Percentiles rank a stretch among this genome's conserved stretches.
These are phyloP conservation scores for Brachyrhaphis roseni DNA, from an alignment of 2,797 vertebrate genomes.

Conservation along the genomic window DNA sequence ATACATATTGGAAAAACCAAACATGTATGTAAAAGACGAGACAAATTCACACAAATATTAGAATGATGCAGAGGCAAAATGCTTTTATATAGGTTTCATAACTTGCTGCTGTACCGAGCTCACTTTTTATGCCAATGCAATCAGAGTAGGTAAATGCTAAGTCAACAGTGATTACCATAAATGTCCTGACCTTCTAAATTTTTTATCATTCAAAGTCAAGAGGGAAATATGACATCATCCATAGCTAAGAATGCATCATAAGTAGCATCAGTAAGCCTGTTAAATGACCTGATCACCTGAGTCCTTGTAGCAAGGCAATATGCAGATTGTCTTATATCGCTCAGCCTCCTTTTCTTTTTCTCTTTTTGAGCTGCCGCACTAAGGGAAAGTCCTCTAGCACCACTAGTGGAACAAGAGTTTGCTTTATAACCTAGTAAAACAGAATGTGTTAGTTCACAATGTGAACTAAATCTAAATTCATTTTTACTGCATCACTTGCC, in stretches of 20 bases:
- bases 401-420: slow-evolving; percentile 17
- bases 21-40: not conserved
- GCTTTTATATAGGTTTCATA: not conserved
- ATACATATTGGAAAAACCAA: not conserved
- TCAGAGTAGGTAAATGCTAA: slow-evolving; percentile 31
- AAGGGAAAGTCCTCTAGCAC: slow-evolving; percentile 20
- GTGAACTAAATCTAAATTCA: slow-evolving; percentile 18
- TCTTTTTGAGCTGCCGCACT: slow-evolving; percentile 15
- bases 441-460: slow-evolving; percentile 33
- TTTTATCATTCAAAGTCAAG: slow-evolving; percentile 25
- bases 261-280: slow-evolving; percentile 9
- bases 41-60: not conserved
- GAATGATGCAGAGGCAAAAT: slow-evolving; percentile 1
- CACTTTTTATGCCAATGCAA: slow-evolving; percentile 8
- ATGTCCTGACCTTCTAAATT: slow-evolving; percentile 16
- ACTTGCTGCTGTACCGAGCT: slow-evolving; percentile 1
- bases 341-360: slow-evolving; percentile 10
- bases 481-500: slow-evolving; percentile 25
- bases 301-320: not conserved
- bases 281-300: slow-evolving; percentile 2
- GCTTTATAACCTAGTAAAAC: slow-evolving; percentile 39
- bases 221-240: slow-evolving; percentile 20
- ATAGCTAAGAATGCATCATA: slow-evolving; percentile 16
- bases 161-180: slow-evolving; percentile 27
- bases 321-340: slow-evolving; percentile 2